Percentiles rank a stretch among this genome's conserved stretches.
Conservation (phyloP, 2,113 vertebrate genomes). For the human region DNA sequence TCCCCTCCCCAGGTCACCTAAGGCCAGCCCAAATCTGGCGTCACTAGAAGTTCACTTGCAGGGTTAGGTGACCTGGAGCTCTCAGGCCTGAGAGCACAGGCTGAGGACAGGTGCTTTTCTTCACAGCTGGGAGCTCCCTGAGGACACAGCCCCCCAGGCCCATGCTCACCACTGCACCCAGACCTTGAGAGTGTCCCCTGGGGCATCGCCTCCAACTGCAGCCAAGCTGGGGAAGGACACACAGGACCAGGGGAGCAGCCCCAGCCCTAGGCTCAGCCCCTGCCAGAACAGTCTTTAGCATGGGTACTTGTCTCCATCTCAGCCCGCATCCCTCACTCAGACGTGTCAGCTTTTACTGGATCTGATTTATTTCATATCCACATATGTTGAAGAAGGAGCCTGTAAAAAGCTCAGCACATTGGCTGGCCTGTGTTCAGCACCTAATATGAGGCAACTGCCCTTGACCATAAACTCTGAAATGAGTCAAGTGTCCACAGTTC, state of each 20-base stretch:
- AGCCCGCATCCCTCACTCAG: neutral
- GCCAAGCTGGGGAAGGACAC: neutral
- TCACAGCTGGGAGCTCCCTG: neutral
- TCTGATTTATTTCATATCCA: fast-evolving
- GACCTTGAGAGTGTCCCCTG: neutral
- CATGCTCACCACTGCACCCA: fast-evolving
- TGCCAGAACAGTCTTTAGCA: fast-evolving
- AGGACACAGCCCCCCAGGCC: neutral
- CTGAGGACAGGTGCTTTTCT: neutral
- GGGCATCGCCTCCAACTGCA: neutral
- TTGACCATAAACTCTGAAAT: neutral
- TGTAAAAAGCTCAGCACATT: fast-evolving
- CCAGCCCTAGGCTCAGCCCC: neutral
- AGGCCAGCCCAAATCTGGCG: neutral
- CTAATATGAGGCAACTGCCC: neutral
- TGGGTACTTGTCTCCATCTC: fast-evolving
- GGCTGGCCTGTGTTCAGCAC: fast-evolving
- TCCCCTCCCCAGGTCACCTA: neutral
- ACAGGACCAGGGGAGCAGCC: neutral
- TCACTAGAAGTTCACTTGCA: neutral
- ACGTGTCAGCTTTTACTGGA: fast-evolving
- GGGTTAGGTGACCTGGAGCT: neutral
- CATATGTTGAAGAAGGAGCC: neutral
- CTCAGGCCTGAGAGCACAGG: neutral
- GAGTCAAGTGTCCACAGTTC: neutral